Conservation (phyloP, 2,797 vertebrate genomes). For the Mionectes olivaceus region DNA sequence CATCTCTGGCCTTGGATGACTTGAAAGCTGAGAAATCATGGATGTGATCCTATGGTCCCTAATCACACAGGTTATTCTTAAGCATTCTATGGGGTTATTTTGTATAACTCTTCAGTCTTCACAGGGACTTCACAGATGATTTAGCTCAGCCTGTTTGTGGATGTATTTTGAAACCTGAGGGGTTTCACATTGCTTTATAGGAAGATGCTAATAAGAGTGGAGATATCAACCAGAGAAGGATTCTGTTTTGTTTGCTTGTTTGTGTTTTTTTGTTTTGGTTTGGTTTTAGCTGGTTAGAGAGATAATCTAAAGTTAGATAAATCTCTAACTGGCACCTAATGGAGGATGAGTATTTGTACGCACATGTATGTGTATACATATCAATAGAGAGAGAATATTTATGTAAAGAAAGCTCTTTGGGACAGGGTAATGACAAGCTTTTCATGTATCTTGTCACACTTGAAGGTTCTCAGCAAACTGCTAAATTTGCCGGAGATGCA, state of each 20-base stretch:
- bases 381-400: not conserved
- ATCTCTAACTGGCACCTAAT: not conserved
- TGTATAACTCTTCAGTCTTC: not conserved
- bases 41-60: not conserved
- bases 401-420: not conserved
- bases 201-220: not conserved
- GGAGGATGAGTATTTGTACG: not conserved
- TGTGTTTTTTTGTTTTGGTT: not conserved
- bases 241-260: not conserved
- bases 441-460: not conserved
- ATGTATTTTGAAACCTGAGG: not conserved
- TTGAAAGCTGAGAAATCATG: not conserved
- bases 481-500: not conserved
- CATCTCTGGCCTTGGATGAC: not conserved
- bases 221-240: not conserved
- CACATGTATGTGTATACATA: rapidly evolving
- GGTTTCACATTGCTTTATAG: not conserved
- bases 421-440: not conserved
- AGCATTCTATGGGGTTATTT: not conserved
- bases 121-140: not conserved
- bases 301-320: not conserved
- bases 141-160: not conserved
- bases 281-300: not conserved
- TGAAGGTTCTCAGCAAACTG: not conserved
- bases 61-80: not conserved